phyloP scores from a whole-genome alignment of 1,140 invertebrate species.

The Nymphalis io region DNA sequence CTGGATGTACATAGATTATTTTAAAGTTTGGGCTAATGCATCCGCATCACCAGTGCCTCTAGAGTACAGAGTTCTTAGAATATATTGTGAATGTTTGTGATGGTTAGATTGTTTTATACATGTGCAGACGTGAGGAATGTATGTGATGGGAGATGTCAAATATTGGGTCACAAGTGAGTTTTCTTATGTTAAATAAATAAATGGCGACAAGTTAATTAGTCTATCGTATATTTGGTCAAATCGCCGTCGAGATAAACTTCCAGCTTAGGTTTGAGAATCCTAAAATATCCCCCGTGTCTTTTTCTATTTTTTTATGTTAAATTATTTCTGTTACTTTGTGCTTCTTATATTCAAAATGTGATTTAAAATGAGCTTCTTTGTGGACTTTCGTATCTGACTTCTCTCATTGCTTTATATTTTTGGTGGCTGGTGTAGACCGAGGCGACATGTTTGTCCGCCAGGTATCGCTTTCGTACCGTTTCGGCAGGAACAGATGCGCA shows the following conservation, averaged over 20 bases:
- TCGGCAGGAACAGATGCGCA: constrained; percentile 13
- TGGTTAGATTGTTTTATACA: constrained; percentile 41
- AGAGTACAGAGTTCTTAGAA: constrained; percentile 51
- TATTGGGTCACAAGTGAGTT: constrained; percentile 3
- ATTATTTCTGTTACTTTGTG: constrained; percentile 6
- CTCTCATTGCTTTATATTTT: constrained; percentile 37
- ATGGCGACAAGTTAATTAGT: neutral
- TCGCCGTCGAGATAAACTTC: neutral
- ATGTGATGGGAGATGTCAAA: constrained; percentile 37
- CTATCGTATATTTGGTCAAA: neutral
- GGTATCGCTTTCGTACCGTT: constrained; percentile 22
- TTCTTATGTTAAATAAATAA: neutral
- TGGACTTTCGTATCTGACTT: constrained; percentile 31
- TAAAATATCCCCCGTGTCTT: neutral
- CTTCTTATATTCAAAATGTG: constrained; percentile 5
- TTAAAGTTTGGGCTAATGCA: constrained; percentile 65
- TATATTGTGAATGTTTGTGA: constrained; percentile 59
- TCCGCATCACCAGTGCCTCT: constrained; percentile 63
- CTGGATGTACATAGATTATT: constrained; percentile 58
- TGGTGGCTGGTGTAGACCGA: constrained; percentile 26
- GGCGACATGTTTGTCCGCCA: neutral
- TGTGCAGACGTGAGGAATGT: constrained; percentile 36
- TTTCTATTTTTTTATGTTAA: neutral
- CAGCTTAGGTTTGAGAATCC: neutral
- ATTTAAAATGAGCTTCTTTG: constrained; percentile 2